A percentile compares a stretch with the other conserved stretches of the same genome.
phyloP scores from a whole-genome alignment of 2,113 vertebrate species.

The Drymodes brunneopygia region DNA sequence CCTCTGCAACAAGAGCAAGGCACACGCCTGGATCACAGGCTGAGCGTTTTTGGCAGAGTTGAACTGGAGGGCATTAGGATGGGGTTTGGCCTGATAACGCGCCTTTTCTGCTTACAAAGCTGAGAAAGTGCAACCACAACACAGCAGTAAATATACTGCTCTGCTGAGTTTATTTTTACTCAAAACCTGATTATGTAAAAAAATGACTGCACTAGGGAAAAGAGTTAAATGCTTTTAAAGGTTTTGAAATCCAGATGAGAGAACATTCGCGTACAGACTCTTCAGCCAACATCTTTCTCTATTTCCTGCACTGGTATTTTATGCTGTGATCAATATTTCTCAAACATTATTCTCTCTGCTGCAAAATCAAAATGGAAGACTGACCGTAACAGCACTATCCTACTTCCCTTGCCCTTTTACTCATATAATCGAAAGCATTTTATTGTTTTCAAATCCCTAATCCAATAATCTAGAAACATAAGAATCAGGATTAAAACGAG shows the following conservation, averaged over 20 bases:
- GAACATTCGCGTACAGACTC: not conserved
- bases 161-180: not conserved
- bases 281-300: not conserved
- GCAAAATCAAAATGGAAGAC: constrained; percentile 59
- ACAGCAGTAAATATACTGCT: not conserved
- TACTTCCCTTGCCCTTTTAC: not conserved
- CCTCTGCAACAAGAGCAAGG: not conserved
- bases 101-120: not conserved
- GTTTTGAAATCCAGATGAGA: not conserved
- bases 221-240: not conserved
- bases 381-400: not conserved
- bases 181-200: constrained; percentile 10
- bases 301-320: not conserved
- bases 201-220: not conserved
- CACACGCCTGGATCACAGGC: not conserved
- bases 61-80: not conserved
- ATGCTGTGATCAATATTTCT: constrained; percentile 15
- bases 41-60: not conserved
- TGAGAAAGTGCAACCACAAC: not conserved
- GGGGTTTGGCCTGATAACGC: not conserved
- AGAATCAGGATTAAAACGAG: not conserved
- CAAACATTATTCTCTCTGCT: constrained; percentile 1
- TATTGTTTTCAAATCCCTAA: not conserved
- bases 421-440: not conserved
- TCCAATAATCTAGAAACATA: not conserved